phyloP scores from a whole-genome alignment of 2,113 vertebrate species.

The Phainopepla nitens region DNA sequence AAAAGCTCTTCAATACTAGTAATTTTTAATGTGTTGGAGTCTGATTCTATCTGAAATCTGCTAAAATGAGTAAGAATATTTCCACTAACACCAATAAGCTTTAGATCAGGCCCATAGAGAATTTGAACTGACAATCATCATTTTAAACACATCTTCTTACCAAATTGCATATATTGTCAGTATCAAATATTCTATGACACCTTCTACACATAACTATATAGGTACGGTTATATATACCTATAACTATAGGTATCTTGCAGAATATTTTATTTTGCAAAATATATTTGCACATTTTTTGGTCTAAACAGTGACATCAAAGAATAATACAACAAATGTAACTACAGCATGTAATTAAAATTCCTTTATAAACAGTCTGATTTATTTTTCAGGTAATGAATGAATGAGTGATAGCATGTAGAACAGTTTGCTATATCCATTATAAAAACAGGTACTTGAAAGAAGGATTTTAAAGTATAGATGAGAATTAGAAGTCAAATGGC shows the following conservation, averaged over 20 bases:
- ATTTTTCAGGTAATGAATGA: background rate
- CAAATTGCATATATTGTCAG: background rate
- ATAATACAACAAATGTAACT: background rate
- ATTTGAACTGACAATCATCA: background rate
- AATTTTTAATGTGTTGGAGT: constrained; percentile 5
- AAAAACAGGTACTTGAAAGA: background rate
- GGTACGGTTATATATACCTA: too few relatives aligned
- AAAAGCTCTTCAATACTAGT: background rate
- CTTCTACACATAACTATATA: background rate
- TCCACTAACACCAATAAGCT: background rate
- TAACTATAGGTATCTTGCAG: background rate
- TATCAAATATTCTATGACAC: background rate
- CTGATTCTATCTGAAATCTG: background rate
- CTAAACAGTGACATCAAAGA: background rate
- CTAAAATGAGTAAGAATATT: background rate
- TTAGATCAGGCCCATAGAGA: background rate
- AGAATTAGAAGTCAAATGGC: background rate
- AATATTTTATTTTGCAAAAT: background rate
- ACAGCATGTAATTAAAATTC: background rate
- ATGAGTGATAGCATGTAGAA: background rate
- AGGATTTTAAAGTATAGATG: background rate
- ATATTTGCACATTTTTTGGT: background rate
- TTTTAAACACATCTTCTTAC: background rate
- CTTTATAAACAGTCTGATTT: background rate
- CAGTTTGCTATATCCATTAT: background rate